Evolutionary conservation across 2,113 vertebrate genomes (phyloP).

Genomic region (Galeopterus variegatus): DNA sequence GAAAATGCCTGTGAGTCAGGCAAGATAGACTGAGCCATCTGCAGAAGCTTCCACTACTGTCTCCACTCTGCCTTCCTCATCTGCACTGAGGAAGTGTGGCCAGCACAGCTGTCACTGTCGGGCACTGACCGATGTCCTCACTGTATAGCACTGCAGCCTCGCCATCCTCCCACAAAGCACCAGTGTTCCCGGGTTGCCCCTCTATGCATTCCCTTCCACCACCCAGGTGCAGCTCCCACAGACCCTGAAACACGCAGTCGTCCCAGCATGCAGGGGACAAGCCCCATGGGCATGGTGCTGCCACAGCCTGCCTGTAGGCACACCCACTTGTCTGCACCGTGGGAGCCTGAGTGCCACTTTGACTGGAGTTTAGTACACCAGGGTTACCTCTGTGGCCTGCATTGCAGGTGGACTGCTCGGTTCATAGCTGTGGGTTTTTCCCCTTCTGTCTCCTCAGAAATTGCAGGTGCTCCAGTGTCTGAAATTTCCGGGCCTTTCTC

Average conservation of each 20-base stretch:
- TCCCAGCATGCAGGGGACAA: fast-evolving
- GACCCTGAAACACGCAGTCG: fast-evolving
- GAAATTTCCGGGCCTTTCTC: conserved; percentile 97
- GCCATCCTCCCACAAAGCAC: not conserved
- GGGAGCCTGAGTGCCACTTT: fast-evolving
- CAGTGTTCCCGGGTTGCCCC: fast-evolving
- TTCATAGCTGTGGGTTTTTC: not conserved
- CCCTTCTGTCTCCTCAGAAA: conserved; percentile 88
- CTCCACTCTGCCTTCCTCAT: not conserved
- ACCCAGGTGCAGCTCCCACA: fast-evolving
- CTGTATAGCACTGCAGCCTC: fast-evolving
- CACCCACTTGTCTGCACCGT: fast-evolving
- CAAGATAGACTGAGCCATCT: not conserved
- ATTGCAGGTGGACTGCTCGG: fast-evolving
- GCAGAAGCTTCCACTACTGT: fast-evolving
- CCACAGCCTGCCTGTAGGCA: fast-evolving
- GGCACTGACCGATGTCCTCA: fast-evolving
- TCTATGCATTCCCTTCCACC: fast-evolving
- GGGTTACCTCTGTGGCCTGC: fast-evolving
- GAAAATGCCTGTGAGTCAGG: not conserved
- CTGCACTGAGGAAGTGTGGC: not conserved
- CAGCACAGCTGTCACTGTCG: fast-evolving
- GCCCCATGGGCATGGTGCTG: fast-evolving
- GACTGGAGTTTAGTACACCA: fast-evolving
- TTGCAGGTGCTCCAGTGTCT: conserved; percentile 89